Base-by-base conservation (phyloP, 2,888 invertebrate species). In the Meloe dianella region DNA sequence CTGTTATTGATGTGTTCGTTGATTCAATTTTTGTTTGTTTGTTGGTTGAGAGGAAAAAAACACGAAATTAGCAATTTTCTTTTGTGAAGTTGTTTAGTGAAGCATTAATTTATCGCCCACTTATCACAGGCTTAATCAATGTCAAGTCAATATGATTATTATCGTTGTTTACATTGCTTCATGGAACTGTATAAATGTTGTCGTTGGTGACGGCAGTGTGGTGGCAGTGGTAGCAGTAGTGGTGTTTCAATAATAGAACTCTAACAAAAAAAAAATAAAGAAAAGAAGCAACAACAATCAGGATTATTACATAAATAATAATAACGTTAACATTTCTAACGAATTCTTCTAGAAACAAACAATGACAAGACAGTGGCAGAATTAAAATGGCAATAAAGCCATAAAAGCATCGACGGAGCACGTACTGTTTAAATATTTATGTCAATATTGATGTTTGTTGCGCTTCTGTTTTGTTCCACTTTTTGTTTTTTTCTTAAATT, bases 141-240 rank as follows among this genome's bases (percentile, higher is more conserved):
- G 61, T 57, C 64, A 35, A 51, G 54, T 38, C 59, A 41, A 59
- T 60, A 62, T 41, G 47, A 63, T 62, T 56, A 41, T 41, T 32
- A 58, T 24, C 9, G 54, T 66, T 60, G 38, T 47, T 63, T 57
- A 60, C 63, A 30, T 24, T 60, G 30, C 12, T 56, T 38, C 30
- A 65, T 30, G 59, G 35, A 64, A 27, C 29, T 30, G n/a, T n/a
- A 41, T 12, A 57, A 38, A 57, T 59, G 54, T 54, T 54, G 24
- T 12, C 5, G 22, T 10, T 24, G 22, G 10, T 24, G 54, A 12
- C 14, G 32, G 7, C 32, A n/a, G n/a, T n/a, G n/a, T n/a, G 32
- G 27, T 27, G 4, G 27, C 27, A 27, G 27, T 27, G 27, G 32
- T 10, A 32, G 9, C 12, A 3, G 38, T 14, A 4, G n/a, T 41